phyloP scores from a whole-genome alignment of 2,797 vertebrate species.

The Tragelaphus eurycerus region DNA sequence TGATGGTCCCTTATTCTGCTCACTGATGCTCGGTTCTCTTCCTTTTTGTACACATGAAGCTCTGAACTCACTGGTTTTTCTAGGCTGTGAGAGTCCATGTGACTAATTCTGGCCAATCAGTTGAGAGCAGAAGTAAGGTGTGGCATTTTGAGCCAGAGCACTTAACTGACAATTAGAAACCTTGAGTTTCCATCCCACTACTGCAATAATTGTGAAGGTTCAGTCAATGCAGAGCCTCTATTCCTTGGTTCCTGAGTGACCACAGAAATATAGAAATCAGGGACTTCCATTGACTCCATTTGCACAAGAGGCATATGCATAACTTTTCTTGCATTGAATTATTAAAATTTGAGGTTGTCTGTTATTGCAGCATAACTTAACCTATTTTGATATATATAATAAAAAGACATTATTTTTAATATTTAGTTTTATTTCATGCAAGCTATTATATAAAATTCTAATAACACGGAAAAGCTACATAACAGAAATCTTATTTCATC shows the following conservation, averaged over 20 bases:
- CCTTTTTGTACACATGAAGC: not conserved
- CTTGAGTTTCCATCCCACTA: not conserved
- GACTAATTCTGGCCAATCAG: not conserved
- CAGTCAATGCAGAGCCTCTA: not conserved
- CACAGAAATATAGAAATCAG: not conserved
- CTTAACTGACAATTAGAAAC: not conserved
- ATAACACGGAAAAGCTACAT: not conserved
- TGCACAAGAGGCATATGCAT: not conserved
- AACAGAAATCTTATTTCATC: not conserved
- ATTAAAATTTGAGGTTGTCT: not conserved
- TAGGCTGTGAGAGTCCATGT: not conserved
- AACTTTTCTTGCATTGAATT: not conserved
- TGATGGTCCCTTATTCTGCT: not conserved
- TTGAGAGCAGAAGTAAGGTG: not conserved
- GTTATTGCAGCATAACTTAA: not conserved
- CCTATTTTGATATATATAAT: not conserved
- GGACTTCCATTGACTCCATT: not conserved
- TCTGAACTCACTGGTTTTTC: not conserved
- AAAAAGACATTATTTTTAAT: not conserved
- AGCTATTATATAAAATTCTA: not conserved
- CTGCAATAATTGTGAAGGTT: not conserved
- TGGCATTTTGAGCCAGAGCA: not conserved
- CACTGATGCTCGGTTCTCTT: not conserved
- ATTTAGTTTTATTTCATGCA: not conserved
- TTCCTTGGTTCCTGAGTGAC: not conserved